These are phyloP conservation scores for Mercenaria mercenaria DNA, from an alignment of 1,140 invertebrate species.

Conservation along the genomic window DNA sequence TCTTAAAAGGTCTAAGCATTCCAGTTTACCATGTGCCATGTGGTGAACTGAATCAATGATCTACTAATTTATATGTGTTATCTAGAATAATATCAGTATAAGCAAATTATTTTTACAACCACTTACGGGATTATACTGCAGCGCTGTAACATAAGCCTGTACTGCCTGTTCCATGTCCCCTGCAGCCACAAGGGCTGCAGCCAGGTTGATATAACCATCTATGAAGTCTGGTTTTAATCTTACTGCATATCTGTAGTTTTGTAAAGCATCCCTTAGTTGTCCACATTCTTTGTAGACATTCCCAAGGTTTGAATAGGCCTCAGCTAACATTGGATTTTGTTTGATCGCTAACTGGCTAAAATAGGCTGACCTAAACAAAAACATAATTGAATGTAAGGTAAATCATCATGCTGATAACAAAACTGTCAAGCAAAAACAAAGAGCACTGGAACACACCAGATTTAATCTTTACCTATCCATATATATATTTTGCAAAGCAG, in stretches of 20 bases:
- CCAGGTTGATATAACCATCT: conserved; percentile 99
- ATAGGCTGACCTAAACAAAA: conserved; percentile 83
- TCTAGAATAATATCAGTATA: too few relatives aligned
- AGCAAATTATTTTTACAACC: too few relatives aligned
- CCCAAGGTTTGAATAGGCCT: conserved; percentile 99
- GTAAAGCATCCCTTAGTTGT: conserved; percentile 96
- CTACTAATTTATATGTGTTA: too few relatives aligned
- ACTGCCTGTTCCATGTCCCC: conserved; percentile 99
- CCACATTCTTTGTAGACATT: conserved; percentile 99
- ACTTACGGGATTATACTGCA: conserved; percentile 99
- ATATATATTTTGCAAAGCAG: too few relatives aligned
- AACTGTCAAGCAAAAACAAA: background rate
- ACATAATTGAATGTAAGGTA: too few relatives aligned
- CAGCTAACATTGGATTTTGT: conserved; percentile 98
- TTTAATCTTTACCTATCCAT: background rate
- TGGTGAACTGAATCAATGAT: too few relatives aligned
- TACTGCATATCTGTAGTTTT: conserved; percentile 98
- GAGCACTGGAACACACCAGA: background rate
- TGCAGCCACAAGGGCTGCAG: conserved; percentile 98
- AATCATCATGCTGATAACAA: background rate
- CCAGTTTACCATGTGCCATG: too few relatives aligned
- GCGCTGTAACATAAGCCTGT: conserved; percentile 98
- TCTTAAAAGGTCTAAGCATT: too few relatives aligned
- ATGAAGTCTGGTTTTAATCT: conserved; percentile 99
- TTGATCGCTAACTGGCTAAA: conserved; percentile 94